Conservation (phyloP, 2,113 vertebrate genomes). For the Rhipidura dahli region DNA sequence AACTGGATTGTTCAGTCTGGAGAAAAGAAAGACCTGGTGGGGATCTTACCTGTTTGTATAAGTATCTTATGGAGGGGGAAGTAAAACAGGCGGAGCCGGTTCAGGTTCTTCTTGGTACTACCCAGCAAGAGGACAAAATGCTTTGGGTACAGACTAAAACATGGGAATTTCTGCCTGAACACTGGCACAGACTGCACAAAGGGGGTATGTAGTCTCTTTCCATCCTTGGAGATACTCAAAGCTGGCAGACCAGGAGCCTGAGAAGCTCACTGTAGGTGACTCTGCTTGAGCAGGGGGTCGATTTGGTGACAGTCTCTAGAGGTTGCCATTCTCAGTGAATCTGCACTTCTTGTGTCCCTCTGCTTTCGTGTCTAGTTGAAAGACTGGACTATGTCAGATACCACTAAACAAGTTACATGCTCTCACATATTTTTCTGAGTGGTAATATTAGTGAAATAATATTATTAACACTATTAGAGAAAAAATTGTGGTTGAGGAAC, state of each 20-base stretch:
- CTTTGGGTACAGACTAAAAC: neutral
- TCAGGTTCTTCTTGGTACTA: neutral
- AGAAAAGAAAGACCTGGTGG: rapidly evolving
- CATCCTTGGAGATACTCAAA: neutral
- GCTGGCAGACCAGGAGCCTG: neutral
- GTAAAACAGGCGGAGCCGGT: neutral
- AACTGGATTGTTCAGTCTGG: neutral
- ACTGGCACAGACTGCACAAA: neutral
- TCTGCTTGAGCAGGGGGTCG: neutral
- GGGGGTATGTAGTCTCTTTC: neutral
- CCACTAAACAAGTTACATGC: neutral
- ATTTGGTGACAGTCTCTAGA: neutral
- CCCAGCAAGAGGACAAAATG: neutral
- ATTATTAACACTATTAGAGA: neutral
- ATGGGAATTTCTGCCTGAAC: neutral
- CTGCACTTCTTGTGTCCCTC: neutral
- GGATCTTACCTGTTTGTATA: rapidly evolving
- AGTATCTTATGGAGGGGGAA: neutral
- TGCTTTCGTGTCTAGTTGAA: neutral
- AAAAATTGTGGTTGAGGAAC: neutral
- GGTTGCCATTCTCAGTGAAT: neutral
- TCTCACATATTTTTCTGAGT: neutral
- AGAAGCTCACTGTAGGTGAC: neutral
- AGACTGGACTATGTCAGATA: neutral
- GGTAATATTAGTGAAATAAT: neutral